These are phyloP conservation scores for Mohoua ochrocephala DNA, from an alignment of 2,113 vertebrate species.

Conservation along the genomic window DNA sequence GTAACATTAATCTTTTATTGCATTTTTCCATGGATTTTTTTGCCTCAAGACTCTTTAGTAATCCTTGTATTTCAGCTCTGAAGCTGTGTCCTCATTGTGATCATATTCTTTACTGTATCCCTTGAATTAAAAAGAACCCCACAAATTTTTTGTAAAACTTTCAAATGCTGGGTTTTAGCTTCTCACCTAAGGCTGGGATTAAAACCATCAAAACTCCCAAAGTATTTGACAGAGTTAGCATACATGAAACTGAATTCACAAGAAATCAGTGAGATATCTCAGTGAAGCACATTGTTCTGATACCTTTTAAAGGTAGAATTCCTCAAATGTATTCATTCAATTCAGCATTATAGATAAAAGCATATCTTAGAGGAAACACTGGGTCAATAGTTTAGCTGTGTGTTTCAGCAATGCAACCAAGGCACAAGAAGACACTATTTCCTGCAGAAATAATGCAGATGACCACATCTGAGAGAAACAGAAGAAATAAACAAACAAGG, in stretches of 20 bases:
- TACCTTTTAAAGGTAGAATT: background rate
- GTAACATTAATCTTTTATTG: background rate
- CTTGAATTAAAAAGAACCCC: fast-evolving
- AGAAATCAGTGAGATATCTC: background rate
- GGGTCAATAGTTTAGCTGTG: background rate
- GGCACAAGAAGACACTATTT: background rate
- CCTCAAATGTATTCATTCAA: background rate
- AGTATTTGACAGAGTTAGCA: background rate
- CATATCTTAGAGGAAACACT: background rate
- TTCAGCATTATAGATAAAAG: background rate
- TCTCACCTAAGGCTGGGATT: background rate
- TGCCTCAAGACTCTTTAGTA: background rate
- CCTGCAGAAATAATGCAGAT: background rate
- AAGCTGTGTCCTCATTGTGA: background rate
- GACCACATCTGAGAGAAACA: background rate
- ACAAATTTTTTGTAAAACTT: background rate
- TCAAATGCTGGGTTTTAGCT: background rate
- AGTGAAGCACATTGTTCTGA: background rate
- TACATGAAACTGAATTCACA: background rate
- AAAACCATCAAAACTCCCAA: background rate
- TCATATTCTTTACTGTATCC: background rate
- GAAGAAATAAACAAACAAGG: background rate
- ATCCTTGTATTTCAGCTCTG: background rate
- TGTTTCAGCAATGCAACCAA: background rate
- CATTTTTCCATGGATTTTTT: background rate